Conservation (phyloP, 2,797 vertebrate species). For the Mionectes olivaceus region DNA sequence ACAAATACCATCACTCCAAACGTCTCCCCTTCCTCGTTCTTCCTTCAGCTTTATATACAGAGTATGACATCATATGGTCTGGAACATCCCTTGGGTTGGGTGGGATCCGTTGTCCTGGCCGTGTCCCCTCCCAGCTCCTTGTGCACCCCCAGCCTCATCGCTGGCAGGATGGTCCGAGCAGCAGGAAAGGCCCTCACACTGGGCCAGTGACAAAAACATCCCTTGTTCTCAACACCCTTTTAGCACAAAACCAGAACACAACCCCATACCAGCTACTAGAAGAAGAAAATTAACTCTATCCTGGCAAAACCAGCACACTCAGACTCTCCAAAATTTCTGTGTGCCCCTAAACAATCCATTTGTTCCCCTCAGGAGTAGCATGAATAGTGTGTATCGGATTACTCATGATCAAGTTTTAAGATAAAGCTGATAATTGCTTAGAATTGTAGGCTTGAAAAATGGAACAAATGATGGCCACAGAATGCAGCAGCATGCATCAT, state of each 20-base stretch:
- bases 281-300: not conserved
- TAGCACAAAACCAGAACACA: not conserved
- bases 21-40: not conserved
- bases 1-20: not conserved
- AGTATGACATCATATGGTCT: fast-evolving
- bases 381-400: fast-evolving
- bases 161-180: fast-evolving
- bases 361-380: not conserved
- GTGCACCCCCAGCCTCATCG: not conserved
- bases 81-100: not conserved
- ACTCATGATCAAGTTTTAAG: not conserved
- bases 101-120: not conserved
- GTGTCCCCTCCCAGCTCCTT: not conserved
- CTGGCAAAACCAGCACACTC: not conserved
- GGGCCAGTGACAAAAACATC: not conserved
- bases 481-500: not conserved
- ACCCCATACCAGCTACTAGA: not conserved
- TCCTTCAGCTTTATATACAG: not conserved
- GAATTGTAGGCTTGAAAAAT: not conserved
- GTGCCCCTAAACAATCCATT: not conserved
- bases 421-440: not conserved
- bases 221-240: not conserved
- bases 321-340: not conserved
- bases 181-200: not conserved
- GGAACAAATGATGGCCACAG: not conserved